Conservation (phyloP, 2,888 invertebrate genomes). For the Teleiodes luculella region DNA sequence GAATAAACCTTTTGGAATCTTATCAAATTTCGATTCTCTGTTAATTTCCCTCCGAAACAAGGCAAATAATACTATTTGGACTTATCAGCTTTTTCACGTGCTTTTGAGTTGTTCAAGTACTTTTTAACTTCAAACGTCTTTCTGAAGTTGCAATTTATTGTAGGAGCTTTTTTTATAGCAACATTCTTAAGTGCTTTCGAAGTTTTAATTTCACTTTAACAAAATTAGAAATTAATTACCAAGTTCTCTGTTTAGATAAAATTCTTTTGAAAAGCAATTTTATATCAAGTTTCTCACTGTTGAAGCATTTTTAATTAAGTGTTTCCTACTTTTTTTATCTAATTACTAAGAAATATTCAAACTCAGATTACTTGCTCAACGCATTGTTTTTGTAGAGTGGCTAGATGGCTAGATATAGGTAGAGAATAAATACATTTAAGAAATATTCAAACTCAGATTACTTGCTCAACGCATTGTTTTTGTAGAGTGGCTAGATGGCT, state of each 20-base stretch:
- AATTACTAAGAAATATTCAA: not conserved
- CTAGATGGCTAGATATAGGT: too few relatives aligned
- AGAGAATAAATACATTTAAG: too few relatives aligned
- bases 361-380: not conserved
- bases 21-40: not conserved
- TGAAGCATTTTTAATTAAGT: not conserved
- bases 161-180: not conserved
- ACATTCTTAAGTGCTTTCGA: constrained; percentile 1
- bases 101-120: not conserved
- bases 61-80: not conserved
- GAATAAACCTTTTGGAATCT: too few relatives aligned
- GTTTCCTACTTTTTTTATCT: not conserved
- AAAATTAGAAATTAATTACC: constrained; percentile 1
- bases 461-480: not conserved
- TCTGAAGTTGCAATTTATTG: not conserved
- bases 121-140: not conserved
- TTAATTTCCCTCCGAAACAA: not conserved
- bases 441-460: not conserved
- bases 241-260: not conserved
- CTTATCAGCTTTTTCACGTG: not conserved
- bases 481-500: too few relatives aligned
- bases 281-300: not conserved
- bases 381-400: too few relatives aligned
- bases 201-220: constrained; percentile 1
- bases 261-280: not conserved